These are phyloP conservation scores for Halisarca cf. caerulea DNA, from an alignment of 37 sponge, comb jelly and placozoan genomes.

Conservation along the genomic window DNA sequence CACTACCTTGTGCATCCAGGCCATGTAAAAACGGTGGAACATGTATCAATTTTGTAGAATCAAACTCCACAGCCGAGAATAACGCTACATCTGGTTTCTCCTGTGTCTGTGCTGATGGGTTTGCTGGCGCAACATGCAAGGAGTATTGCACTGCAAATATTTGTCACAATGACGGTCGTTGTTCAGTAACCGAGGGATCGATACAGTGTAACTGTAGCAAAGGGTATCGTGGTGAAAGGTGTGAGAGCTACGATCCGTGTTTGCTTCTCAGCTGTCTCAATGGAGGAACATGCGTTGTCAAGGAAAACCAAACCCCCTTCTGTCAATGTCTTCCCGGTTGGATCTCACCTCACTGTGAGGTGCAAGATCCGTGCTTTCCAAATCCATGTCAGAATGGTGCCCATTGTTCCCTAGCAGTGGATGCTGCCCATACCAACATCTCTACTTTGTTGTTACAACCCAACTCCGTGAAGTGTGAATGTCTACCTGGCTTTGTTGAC, in stretches of 20 bases:
- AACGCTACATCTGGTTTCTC: neutral
- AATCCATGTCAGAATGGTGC: conserved; percentile 43
- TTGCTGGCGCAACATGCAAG: neutral
- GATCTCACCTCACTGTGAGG: neutral
- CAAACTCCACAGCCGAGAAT: too few species aligned
- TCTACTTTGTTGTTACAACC: neutral
- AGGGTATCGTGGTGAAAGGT: neutral
- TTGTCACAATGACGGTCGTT: conserved; percentile 32
- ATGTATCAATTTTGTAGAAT: neutral
- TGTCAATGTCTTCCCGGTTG: conserved; percentile 24
- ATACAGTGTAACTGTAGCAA: conserved; percentile 5
- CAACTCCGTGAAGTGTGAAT: neutral
- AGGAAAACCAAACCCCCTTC: neutral
- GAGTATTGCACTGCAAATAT: conserved; percentile 18
- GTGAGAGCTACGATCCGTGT: conserved; percentile 18
- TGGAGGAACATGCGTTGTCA: conserved; percentile 16
- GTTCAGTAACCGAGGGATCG: neutral
- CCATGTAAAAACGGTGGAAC: neutral
- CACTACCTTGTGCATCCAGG: neutral
- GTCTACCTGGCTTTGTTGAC: neutral
- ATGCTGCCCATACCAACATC: neutral
- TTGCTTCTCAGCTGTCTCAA: neutral
- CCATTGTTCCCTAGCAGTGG: neutral
- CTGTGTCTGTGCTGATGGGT: neutral
- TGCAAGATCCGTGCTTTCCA: neutral